Percentiles rank a stretch among this genome's conserved stretches.
Conservation (phyloP, 2,113 vertebrate genomes). For the Cairina moschata region DNA sequence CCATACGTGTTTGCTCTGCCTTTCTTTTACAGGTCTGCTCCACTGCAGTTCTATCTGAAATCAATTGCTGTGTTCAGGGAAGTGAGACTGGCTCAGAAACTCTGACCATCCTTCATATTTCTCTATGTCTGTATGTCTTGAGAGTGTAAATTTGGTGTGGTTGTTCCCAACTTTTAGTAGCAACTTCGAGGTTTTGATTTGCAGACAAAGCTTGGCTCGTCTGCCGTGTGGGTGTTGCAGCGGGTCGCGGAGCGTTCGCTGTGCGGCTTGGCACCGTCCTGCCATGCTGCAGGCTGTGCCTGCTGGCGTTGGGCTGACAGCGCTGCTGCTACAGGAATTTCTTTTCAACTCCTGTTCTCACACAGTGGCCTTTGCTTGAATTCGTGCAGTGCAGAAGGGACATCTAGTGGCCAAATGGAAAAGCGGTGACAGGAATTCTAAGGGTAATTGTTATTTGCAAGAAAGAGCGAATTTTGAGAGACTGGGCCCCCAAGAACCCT, state of each 20-base stretch:
- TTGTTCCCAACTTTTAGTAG: background rate
- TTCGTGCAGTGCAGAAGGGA: slow-evolving; percentile 4
- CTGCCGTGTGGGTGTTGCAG: background rate
- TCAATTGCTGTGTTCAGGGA: background rate
- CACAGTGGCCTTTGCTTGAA: background rate
- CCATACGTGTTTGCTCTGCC: background rate
- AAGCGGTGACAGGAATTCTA: background rate
- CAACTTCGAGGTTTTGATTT: background rate
- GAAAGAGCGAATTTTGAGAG: background rate
- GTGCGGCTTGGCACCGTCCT: background rate
- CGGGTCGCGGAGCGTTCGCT: background rate
- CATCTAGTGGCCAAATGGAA: background rate
- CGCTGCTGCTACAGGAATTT: background rate
- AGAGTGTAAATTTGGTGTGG: background rate
- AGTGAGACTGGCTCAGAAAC: background rate
- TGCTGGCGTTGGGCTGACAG: no score
- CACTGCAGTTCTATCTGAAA: background rate
- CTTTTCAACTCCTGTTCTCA: background rate
- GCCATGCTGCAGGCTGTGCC: background rate
- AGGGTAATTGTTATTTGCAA: background rate
- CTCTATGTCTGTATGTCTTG: background rate
- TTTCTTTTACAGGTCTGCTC: background rate
- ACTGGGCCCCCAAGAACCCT: background rate
- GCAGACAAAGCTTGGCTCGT: background rate
- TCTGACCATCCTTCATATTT: background rate